A percentile compares a stretch with the other conserved stretches of the same genome.
These are phyloP conservation scores for Rhogogaster chlorosoma DNA, from an alignment of 2,888 invertebrate species.

Conservation along the genomic window DNA sequence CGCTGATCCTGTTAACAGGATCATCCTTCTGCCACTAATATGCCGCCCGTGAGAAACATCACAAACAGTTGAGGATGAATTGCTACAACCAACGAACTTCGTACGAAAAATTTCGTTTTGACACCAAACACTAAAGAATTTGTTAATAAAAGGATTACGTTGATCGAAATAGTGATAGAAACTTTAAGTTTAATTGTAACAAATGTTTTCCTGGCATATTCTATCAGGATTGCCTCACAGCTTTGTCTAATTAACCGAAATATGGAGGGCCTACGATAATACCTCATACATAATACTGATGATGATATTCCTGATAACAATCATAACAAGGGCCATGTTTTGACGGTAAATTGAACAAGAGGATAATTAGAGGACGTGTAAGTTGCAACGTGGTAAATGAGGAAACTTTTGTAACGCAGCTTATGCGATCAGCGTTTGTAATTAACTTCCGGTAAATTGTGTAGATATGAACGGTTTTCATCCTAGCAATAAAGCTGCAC, in stretches of 20 bases:
- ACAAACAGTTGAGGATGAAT: conserved; percentile 30
- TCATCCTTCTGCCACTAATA: conserved; percentile 64
- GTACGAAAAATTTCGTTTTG: not conserved
- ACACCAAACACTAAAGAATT: not conserved
- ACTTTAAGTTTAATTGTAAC: not conserved
- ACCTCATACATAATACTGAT: not conserved
- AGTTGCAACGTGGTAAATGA: not conserved
- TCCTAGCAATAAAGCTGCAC: not conserved
- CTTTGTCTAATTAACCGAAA: not conserved
- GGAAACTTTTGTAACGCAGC: not conserved
- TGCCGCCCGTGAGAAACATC: conserved; percentile 44
- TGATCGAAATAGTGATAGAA: not conserved
- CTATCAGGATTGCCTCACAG: not conserved
- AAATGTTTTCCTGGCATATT: not conserved
- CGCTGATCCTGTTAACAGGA: conserved; percentile 75
- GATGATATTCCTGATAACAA: not conserved
- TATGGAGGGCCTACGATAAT: not conserved
- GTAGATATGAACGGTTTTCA: not conserved
- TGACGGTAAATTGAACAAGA: not conserved
- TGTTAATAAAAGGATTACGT: not conserved
- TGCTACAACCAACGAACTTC: conserved; percentile 21
- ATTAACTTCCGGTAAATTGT: conserved; percentile 8
- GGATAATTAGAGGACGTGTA: not conserved
- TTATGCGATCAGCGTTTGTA: not conserved
- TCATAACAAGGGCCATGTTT: not conserved